Evolutionary conservation across 2,113 vertebrate species (phyloP), one percentile per base, ranked within the genome.

Genomic region (Rhinopithecus roxellana): DNA sequence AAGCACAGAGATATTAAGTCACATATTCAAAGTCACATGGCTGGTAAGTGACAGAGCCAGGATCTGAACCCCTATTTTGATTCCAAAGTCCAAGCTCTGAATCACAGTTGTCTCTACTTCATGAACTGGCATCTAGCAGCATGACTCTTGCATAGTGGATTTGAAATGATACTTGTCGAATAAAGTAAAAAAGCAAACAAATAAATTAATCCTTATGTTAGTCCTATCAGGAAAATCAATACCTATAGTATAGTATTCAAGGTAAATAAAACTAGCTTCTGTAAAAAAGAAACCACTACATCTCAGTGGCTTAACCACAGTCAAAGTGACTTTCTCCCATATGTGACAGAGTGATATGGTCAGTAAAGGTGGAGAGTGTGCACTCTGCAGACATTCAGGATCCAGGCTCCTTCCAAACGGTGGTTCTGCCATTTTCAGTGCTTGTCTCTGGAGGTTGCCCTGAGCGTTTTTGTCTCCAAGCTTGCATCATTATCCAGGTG

Each of bases 1-100:
- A 93, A 69, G 8, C 45, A 89, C 45, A 91, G 87, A 96, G 27
- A 97, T 69, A 8, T 59, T 97, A 94, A 84, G 64, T 69, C 74
- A 43, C 2, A 2, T 74, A 59, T 11, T 52, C 17, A 70, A 95
- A 50, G 59, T 48, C 82, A 70, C 52, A 81, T 3, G 88, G 38
- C 20, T n/a, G 6, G 23, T 38, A 72, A 81, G 5, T 18, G 30
- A 38, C 12, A 79, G 67, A 89, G 20, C 35, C 45, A 78, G 43
- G 45, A 89, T 67, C 4, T n/a, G 40, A 64, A 72, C 0, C 1
- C 50, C 22, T 72, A 10, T 52, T 48, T 89, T 64, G 52, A 50
- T 78, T 55, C 16, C 48, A 12, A 92, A 88, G 74, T 75, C 48
- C n/a, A 57, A 14, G 16, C 17, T 79, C 61, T 89, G 78, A 55